These are phyloP conservation scores for Planiliza haematocheilus DNA, from an alignment of 2,113 vertebrate genomes.

Conservation along the genomic window DNA sequence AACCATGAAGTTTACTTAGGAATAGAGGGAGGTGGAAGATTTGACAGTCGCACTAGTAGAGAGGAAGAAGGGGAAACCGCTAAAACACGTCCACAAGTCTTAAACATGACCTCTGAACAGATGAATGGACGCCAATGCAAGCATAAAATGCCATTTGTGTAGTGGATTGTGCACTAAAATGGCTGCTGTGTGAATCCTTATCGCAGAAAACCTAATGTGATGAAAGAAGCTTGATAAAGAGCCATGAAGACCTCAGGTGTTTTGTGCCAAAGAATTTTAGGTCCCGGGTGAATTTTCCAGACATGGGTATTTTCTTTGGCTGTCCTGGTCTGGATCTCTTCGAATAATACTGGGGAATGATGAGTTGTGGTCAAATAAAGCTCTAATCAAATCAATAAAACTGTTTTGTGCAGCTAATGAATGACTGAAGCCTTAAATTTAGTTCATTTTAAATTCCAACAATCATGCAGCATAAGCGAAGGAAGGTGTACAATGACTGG, in stretches of 20 bases:
- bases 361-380: constrained; percentile 10
- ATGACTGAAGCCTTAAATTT: too few relatives aligned
- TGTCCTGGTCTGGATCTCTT: background rate
- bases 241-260: constrained; percentile 46
- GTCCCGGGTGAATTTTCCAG: constrained; percentile 25
- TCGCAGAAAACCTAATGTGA: constrained; percentile 42
- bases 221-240: constrained; percentile 29
- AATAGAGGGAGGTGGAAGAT: constrained; percentile 36
- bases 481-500: background rate
- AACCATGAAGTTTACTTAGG: constrained; percentile 45
- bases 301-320: background rate
- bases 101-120: constrained; percentile 43
- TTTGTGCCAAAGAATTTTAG: constrained; percentile 15
- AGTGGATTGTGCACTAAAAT: constrained; percentile 59
- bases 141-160: constrained; percentile 69
- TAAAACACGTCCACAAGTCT: constrained; percentile 36
- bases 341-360: background rate
- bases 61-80: constrained; percentile 15
- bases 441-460: too few relatives aligned
- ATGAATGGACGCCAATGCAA: constrained; percentile 52
- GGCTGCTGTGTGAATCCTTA: constrained; percentile 39
- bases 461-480: background rate
- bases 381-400: constrained; percentile 4
- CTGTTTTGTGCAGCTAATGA: background rate
- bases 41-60: constrained; percentile 24